phyloP scores from a whole-genome alignment of 2,888 invertebrate genomes.

The Drosophila stalkeri region DNA sequence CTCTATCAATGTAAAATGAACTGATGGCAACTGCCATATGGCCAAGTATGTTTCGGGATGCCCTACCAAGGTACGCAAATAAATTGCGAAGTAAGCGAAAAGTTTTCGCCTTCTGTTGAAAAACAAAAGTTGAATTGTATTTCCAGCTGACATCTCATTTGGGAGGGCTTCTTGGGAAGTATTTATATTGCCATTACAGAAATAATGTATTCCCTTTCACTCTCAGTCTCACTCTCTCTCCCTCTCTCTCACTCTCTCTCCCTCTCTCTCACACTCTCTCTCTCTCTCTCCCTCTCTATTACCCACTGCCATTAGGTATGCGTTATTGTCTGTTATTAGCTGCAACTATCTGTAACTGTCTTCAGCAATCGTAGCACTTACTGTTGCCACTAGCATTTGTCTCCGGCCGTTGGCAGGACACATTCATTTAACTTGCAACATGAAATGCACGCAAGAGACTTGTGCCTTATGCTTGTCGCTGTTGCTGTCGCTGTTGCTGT shows the following conservation, averaged over 20 bases:
- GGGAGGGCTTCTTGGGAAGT: constrained; percentile 57
- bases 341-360: constrained; percentile 7
- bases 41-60: constrained; percentile 38
- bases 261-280: not conserved
- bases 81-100: constrained; percentile 33
- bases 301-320: not conserved
- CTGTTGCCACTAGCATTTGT: constrained; percentile 6
- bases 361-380: constrained; percentile 1
- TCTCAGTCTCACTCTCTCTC: not conserved
- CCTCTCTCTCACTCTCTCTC: not conserved
- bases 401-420: constrained; percentile 8
- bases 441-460: constrained; percentile 36
- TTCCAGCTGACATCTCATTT: constrained; percentile 43
- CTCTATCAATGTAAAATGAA: constrained; percentile 47
- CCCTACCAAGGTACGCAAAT: constrained; percentile 19
- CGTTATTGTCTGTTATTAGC: not conserved
- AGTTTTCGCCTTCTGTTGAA: constrained; percentile 49
- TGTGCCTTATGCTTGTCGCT: not conserved
- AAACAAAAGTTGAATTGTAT: constrained; percentile 24
- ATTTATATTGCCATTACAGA: constrained; percentile 63
- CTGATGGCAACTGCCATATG: constrained; percentile 52
- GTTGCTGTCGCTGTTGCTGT: not conserved
- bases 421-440: constrained; percentile 37
- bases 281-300: not conserved
- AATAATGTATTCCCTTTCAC: constrained; percentile 17